A percentile compares a stretch with the other conserved stretches of the same genome.
Evolutionary conservation across 1,140 invertebrate genomes (phyloP).

Genomic region (Apocrypta bakeri): DNA sequence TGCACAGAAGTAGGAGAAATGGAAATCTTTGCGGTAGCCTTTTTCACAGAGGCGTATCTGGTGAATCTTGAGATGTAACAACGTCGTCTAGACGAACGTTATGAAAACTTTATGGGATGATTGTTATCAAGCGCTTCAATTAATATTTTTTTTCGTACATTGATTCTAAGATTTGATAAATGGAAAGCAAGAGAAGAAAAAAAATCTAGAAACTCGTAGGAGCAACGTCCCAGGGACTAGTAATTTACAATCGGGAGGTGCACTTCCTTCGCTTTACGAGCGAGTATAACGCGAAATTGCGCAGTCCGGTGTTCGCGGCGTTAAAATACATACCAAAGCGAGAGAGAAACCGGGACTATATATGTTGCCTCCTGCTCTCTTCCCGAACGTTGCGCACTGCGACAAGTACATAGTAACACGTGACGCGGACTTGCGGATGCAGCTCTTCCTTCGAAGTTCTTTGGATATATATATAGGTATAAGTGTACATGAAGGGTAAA

Average conservation of each 20-base stretch:
- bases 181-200: too few relatives aligned
- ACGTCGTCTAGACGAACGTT: background rate
- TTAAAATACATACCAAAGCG: background rate
- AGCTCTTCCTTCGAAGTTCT: background rate
- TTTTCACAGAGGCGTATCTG: background rate
- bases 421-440: background rate
- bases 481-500: too few relatives aligned
- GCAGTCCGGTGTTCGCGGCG: background rate
- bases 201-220: background rate
- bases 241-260: background rate
- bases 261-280: background rate
- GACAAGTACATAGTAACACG: background rate
- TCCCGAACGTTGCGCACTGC: background rate
- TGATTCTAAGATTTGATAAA: too few relatives aligned
- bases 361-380: background rate
- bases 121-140: too few relatives aligned
- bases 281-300: constrained; percentile 1
- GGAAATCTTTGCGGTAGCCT: background rate
- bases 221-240: background rate
- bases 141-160: too few relatives aligned
- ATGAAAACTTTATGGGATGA: too few relatives aligned
- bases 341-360: background rate
- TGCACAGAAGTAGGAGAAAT: background rate
- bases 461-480: too few relatives aligned
- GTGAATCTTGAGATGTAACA: background rate